These are phyloP conservation scores for Prorops nasuta DNA, from an alignment of 1,140 invertebrate genomes.

Conservation along the genomic window DNA sequence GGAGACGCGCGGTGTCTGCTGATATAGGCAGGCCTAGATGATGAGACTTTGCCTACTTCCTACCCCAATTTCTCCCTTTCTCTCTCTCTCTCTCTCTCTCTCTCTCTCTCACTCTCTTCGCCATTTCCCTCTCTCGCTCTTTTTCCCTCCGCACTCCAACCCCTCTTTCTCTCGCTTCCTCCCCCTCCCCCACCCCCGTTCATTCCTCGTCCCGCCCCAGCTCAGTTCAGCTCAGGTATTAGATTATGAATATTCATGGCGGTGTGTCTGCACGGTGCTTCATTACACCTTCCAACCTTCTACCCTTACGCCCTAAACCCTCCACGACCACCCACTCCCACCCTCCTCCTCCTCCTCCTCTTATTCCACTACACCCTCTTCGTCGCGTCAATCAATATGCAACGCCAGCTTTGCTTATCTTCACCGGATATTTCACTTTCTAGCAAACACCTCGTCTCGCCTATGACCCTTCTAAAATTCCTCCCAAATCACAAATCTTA, in stretches of 20 bases:
- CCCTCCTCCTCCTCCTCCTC: constrained; percentile 24
- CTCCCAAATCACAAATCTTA: too few species aligned
- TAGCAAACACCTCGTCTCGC: background rate
- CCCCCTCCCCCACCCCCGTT: too few species aligned
- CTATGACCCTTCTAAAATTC: too few species aligned
- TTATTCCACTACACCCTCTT: constrained; percentile 24
- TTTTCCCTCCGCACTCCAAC: too few species aligned
- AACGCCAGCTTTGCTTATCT: constrained; percentile 55
- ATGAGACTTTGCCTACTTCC: too few species aligned
- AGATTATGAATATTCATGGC: constrained; percentile 59
- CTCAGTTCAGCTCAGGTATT: constrained; percentile 56
- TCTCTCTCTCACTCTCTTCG: too few species aligned
- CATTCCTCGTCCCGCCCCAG: constrained; percentile 5
- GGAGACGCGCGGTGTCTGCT: too few species aligned
- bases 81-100: too few species aligned
- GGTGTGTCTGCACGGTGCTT: constrained; percentile 55
- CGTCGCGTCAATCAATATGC: constrained; percentile 54
- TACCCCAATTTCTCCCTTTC: too few species aligned
- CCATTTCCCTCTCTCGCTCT: too few species aligned
- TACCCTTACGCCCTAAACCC: constrained; percentile 3
- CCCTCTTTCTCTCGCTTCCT: too few species aligned
- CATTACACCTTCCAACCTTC: constrained; percentile 48
- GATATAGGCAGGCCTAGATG: too few species aligned
- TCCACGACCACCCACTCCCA: constrained; percentile 14
- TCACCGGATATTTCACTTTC: constrained; percentile 6